These are phyloP conservation scores for Anadara kagoshimensis DNA, from an alignment of 1,140 invertebrate species.

Conservation along the genomic window DNA sequence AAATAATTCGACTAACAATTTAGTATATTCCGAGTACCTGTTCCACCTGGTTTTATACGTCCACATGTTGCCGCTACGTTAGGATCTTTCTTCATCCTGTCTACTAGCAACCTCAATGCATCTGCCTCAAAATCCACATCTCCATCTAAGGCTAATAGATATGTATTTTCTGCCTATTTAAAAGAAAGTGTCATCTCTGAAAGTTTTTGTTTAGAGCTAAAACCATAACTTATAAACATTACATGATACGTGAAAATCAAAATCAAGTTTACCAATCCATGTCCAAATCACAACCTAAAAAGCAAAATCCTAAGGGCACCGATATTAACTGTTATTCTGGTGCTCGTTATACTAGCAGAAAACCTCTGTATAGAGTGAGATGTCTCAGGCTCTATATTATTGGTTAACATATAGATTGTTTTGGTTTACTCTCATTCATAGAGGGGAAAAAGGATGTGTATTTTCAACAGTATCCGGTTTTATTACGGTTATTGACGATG, in stretches of 20 bases:
- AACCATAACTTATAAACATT: background rate
- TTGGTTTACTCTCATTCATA: too few relatives aligned
- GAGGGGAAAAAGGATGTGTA: too few relatives aligned
- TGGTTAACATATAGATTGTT: too few relatives aligned
- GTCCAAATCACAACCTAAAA: too few relatives aligned
- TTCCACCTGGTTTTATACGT: slow-evolving; percentile 76
- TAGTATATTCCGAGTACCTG: slow-evolving; percentile 38
- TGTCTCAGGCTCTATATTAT: too few relatives aligned
- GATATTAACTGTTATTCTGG: too few relatives aligned
- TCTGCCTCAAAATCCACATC: slow-evolving; percentile 78
- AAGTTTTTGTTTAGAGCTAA: background rate
- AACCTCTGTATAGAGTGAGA: too few relatives aligned
- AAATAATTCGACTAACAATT: too few relatives aligned
- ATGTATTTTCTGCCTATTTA: slow-evolving; percentile 76
- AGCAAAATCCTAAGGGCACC: too few relatives aligned
- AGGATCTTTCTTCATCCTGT: slow-evolving; percentile 77
- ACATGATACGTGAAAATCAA: background rate
- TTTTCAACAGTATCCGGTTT: too few relatives aligned
- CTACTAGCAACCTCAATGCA: slow-evolving; percentile 75
- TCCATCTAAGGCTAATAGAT: slow-evolving; percentile 77
- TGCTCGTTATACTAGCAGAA: too few relatives aligned
- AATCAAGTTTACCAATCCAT: slow-evolving; percentile 43
- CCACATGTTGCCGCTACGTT: slow-evolving; percentile 78
- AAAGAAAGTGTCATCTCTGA: slow-evolving; percentile 85
- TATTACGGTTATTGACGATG: too few relatives aligned